Evolutionary conservation across 2,797 vertebrate genomes (phyloP), one percentile per base, ranked within the genome.

Genomic region (Zalophus californianus): DNA sequence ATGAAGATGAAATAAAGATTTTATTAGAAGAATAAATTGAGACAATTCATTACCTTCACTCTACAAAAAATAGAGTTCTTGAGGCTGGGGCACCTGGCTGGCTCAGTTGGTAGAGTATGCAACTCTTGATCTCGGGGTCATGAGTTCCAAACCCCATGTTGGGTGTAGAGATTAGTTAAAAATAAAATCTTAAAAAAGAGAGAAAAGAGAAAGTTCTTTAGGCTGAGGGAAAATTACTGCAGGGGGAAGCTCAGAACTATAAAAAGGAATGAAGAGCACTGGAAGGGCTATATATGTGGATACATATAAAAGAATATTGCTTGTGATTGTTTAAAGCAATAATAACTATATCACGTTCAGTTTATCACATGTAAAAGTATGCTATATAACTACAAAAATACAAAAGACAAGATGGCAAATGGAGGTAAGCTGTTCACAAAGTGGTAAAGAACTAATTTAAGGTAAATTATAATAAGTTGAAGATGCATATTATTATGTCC

Each of bases 401-500:
- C 20, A 54, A 80, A 90, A 90, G 21, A 5, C 44, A 23, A 54
- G 60, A 54, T 56, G 35, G 48, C 56, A 80, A 80, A 56, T 90
- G 88, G 35, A 80, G 62, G 11, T 80, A 68, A 90, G 13, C 38
- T 68, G 6, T 79, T 90, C 75, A 66, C 52, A 14, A 80, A 90
- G 48, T 90, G 35, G 16, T 66, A 90, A 90, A 79, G 48, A 90
- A 90, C 25, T 41, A 80, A 79, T 79, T 90, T 79, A 90, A 66
- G 60, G 48, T 68, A 79, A n/a, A 38, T 79, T 64, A 79, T 66
- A 93, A 70, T 23, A 70, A 68, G 60, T 68, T 62, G 68, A 56
- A 90, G 18, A 66, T 32, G 3, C 27, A 25, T 56, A 56, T 80
- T 58, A 82, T 82, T 35, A 68, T 56, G 15, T 90, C 62, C 32